phyloP scores from a whole-genome alignment of 2,888 invertebrate genomes.

The Diaperis boleti region DNA sequence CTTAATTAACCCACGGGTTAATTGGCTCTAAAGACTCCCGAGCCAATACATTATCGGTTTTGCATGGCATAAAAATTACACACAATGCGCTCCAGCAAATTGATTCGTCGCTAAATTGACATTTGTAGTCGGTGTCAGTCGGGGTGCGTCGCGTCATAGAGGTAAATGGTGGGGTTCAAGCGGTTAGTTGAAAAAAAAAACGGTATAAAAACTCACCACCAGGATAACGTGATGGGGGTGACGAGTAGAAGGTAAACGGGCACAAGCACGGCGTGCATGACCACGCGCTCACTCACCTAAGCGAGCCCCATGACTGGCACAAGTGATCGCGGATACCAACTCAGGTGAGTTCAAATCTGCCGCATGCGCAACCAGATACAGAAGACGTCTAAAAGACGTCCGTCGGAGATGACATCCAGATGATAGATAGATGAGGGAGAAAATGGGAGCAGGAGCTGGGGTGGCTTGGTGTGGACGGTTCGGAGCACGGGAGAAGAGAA shows the following conservation, averaged over 20 bases:
- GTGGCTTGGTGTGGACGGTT: no score
- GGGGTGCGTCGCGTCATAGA: background rate
- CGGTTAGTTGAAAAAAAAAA: conserved; percentile 11
- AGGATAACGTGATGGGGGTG: conserved; percentile 89
- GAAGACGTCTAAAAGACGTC: conserved; percentile 5
- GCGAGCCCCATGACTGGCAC: conserved; percentile 65
- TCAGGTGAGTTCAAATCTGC: conserved; percentile 46
- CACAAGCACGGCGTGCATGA: conserved; percentile 76
- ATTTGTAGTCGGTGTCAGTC: background rate
- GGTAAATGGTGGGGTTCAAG: conserved; percentile 6
- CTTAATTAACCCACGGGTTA: conserved; percentile 29
- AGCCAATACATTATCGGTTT: conserved; percentile 24
- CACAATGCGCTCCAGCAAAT: conserved; percentile 3
- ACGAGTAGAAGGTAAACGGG: conserved; percentile 87
- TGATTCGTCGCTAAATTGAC: conserved; percentile 2
- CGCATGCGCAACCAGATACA: conserved; percentile 44
- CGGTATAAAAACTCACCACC: conserved; percentile 82
- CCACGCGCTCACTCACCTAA: conserved; percentile 64
- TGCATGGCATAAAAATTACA: conserved; percentile 20
- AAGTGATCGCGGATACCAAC: conserved; percentile 47
- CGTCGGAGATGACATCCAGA: conserved; percentile 20
- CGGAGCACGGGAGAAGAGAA: background rate
- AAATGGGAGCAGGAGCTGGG: background rate
- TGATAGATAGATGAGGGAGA: background rate
- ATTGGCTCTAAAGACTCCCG: conserved; percentile 17